These are phyloP conservation scores for Cerceris rybyensis DNA, from an alignment of 2,888 invertebrate species.

Conservation along the genomic window DNA sequence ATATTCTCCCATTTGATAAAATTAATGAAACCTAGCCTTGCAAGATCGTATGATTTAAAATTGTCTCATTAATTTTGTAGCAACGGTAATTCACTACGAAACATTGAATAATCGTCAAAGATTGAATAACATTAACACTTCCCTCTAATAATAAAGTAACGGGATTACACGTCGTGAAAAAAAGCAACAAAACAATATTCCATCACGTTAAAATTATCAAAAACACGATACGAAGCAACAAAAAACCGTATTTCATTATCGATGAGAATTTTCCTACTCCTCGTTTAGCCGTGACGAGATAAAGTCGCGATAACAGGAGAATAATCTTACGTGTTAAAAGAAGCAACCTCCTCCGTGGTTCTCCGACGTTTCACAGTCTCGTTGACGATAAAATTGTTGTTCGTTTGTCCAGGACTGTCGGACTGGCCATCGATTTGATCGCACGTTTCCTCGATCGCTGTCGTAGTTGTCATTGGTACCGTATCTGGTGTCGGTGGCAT, in stretches of 20 bases:
- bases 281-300: constrained; percentile 5
- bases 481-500: constrained; percentile 79
- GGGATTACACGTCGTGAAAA: too few relatives aligned
- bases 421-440: constrained; percentile 74
- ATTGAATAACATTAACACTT: too few relatives aligned
- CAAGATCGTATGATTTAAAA: too few relatives aligned
- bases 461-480: constrained; percentile 69
- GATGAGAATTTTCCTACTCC: not conserved
- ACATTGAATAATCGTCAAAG: too few relatives aligned
- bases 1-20: too few relatives aligned
- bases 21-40: too few relatives aligned
- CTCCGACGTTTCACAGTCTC: constrained; percentile 68
- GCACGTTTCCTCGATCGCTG: constrained; percentile 68
- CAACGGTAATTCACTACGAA: too few relatives aligned
- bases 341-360: constrained; percentile 69
- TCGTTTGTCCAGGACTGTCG: constrained; percentile 51
- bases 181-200: too few relatives aligned
- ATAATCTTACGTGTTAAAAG: constrained; percentile 74
- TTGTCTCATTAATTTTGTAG: too few relatives aligned
- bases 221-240: not conserved
- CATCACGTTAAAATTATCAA: too few relatives aligned
- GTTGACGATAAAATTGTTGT: constrained; percentile 31
- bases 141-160: too few relatives aligned
- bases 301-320: constrained; percentile 26
- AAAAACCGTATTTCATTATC: not conserved